Conservation (phyloP, 2,797 vertebrate species). For the Semotilus atromaculatus region DNA sequence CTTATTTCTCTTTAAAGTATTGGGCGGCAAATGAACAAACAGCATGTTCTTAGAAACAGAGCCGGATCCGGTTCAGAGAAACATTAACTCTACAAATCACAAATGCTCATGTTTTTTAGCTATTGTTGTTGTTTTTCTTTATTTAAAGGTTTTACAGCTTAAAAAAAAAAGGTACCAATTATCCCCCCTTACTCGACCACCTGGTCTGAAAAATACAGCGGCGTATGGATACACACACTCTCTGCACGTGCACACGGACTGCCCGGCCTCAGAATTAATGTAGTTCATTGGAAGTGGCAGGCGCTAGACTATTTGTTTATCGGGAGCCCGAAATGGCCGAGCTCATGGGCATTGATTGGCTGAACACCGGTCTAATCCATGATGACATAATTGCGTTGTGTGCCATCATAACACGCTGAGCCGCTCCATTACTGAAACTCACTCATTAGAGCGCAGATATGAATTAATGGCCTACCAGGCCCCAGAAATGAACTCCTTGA, state of each 20-base stretch:
- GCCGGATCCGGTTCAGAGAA: neutral
- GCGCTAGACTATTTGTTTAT: conserved; percentile 41
- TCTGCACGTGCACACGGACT: neutral
- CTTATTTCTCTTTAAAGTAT: neutral
- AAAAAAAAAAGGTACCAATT: neutral
- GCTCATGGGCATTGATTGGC: conserved; percentile 31
- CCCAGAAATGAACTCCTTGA: conserved; percentile 35
- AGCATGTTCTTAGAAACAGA: conserved; percentile 1
- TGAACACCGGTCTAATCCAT: conserved; percentile 35
- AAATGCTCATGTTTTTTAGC: neutral
- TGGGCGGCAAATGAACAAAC: neutral
- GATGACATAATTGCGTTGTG: conserved; percentile 43
- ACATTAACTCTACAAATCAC: neutral
- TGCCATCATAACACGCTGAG: conserved; percentile 32
- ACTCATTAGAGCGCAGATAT: conserved; percentile 51
- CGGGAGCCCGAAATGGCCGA: conserved; percentile 6
- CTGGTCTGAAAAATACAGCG: conserved; percentile 1
- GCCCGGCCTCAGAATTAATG: conserved; percentile 2
- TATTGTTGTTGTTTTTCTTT: neutral
- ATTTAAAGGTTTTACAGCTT: neutral
- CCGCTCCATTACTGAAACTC: conserved; percentile 43
- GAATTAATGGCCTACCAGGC: conserved; percentile 72
- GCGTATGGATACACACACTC: neutral
- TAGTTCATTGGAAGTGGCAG: conserved; percentile 38
- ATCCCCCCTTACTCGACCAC: neutral